phyloP scores from a whole-genome alignment of 1,140 invertebrate species.

The Drosophila tani region DNA sequence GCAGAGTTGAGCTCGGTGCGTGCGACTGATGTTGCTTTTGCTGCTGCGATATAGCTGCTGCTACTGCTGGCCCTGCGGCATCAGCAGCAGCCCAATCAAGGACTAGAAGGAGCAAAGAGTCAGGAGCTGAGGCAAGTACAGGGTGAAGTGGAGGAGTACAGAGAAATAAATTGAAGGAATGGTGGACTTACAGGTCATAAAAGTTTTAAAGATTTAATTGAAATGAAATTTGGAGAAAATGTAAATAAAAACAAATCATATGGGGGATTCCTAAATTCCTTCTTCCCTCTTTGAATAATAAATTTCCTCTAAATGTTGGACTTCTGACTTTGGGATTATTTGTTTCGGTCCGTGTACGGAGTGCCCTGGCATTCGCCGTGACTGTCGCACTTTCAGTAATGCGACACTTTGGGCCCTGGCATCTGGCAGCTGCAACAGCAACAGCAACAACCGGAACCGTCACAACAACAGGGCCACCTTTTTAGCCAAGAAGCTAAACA shows the following conservation, averaged over 20 bases:
- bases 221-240: no score
- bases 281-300: not conserved
- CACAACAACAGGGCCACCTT: conserved; percentile 29
- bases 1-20: conserved; percentile 38
- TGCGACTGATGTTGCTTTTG: conserved; percentile 22
- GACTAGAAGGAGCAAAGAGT: not conserved
- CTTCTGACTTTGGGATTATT: not conserved
- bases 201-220: not conserved
- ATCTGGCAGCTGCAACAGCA: conserved; percentile 14
- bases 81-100: conserved; percentile 30
- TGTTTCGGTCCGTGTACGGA: not conserved
- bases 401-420: conserved; percentile 72
- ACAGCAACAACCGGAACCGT: conserved; percentile 11
- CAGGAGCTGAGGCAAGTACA: not conserved
- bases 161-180: conserved; percentile 4
- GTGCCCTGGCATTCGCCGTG: conserved; percentile 5
- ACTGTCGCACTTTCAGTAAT: conserved; percentile 73
- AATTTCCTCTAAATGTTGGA: no score
- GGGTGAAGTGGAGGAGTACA: conserved; percentile 2
- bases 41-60: conserved; percentile 9
- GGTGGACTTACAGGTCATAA: not conserved
- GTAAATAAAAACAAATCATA: not conserved
- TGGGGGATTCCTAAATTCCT: no score
- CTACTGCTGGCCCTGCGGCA: conserved; percentile 17
- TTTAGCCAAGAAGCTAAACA: conserved; percentile 45